Base-by-base conservation (phyloP, 2,888 invertebrate genomes). In the Leucophora obtusa region DNA sequence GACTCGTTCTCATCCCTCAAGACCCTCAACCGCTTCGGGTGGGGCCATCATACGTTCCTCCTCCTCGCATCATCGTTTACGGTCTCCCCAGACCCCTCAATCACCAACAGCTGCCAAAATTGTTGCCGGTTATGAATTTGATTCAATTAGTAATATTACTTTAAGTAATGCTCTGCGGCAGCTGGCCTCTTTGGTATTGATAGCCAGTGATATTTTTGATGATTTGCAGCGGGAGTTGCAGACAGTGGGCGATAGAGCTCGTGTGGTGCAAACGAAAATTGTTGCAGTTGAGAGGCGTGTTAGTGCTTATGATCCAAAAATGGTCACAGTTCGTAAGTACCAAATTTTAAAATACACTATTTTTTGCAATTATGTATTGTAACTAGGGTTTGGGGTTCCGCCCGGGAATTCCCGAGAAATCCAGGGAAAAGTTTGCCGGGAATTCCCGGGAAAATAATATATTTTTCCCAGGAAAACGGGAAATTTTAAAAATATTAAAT, bases 241-340 rank as follows among this genome's bases (percentile, higher is more conserved):
- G 87, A 92, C 92, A 82, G 93, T 97, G 85, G 93, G 94, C 74
- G 93, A 94, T 86, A 92, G 96, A 83, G 94, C 96, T 77, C 93
- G 94, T 79, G 91, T 91, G 63, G 93, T 96, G 74, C 94, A 94
- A 89, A 91, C 91, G 74, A 94, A 94, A 89, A 93, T 97, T 85
- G 92, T 92, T 85, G 91, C 91, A 85, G 93, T 97, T 85, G 94
- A 94, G 88, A 93, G 93, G 85, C 92, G 93, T 86, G 94, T 96
- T 86, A 92, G 92, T 86, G 92, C 92, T 83, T 94, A 93, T 91
- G 96, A 97, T 91, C 96, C 97, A 80, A 96, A 96, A 92, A 94
- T 94, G 91, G 95, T 97, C 89, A 94, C 96, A 94, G 96, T 97
- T 92, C 97, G 97, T 97, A 92, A 97, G 97, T 97, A 75, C 8